Evolutionary conservation across 2,113 vertebrate genomes (phyloP).

Genomic region (Cavia porcellus): DNA sequence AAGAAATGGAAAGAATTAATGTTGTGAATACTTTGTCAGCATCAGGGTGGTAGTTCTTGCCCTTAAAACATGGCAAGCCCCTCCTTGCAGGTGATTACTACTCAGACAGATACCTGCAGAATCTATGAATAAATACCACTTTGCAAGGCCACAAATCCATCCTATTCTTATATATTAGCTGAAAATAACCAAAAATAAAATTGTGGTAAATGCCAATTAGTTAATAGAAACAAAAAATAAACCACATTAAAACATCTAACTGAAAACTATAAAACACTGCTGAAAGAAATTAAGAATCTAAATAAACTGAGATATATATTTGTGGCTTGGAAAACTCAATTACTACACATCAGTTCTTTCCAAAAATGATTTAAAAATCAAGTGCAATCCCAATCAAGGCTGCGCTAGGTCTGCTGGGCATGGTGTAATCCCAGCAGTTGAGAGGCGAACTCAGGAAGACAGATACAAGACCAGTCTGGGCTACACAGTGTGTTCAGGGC

Average conservation of each 20-base stretch:
- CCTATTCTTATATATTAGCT: slow-evolving; percentile 6
- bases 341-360: not conserved
- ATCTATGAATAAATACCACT: not conserved
- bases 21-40: not conserved
- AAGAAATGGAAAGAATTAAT: slow-evolving; percentile 23
- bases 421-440: not conserved
- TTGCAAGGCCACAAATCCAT: slow-evolving; percentile 26
- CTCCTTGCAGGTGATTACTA: not conserved
- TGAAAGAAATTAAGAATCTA: slow-evolving; percentile 42
- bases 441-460: not conserved
- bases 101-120: not conserved
- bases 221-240: slow-evolving; percentile 26
- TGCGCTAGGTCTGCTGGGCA: not conserved
- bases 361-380: slow-evolving; percentile 6
- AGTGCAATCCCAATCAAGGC: slow-evolving; percentile 18
- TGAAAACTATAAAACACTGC: slow-evolving; percentile 26
- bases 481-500: not conserved
- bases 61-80: not conserved
- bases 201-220: not conserved
- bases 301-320: not conserved
- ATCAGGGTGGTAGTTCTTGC: too few species aligned
- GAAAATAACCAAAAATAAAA: not conserved
- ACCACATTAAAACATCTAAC: not conserved
- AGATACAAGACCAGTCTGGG: not conserved
- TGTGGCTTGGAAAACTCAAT: not conserved